These are phyloP conservation scores for Heliconius hortense DNA, from an alignment of 2,888 invertebrate genomes.

Conservation along the genomic window DNA sequence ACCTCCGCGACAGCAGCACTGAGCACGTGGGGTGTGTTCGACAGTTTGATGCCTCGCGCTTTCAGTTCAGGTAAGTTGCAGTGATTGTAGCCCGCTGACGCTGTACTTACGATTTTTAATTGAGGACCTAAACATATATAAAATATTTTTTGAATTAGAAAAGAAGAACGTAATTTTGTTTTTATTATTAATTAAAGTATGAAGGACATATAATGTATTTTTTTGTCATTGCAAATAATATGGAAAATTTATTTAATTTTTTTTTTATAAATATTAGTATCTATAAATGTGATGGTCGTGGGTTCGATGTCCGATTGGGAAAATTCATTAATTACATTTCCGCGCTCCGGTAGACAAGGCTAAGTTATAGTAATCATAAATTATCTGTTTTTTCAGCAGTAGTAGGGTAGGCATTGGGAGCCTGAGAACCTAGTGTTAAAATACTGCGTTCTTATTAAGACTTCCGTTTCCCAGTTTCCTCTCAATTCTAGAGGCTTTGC, in stretches of 20 bases:
- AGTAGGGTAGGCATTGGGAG: too few relatives aligned
- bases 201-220: neutral
- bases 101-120: slow-evolving; percentile 89
- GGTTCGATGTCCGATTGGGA: too few relatives aligned
- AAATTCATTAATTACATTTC: too few relatives aligned
- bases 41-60: slow-evolving; percentile 87
- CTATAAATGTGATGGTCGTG: too few relatives aligned
- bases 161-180: neutral
- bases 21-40: slow-evolving; percentile 91
- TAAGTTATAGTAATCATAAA: too few relatives aligned
- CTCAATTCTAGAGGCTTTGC: too few relatives aligned
- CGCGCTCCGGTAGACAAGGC: too few relatives aligned
- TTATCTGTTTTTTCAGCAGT: too few relatives aligned
- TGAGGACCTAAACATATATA: slow-evolving; percentile 79
- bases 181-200: neutral
- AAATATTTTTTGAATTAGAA: neutral
- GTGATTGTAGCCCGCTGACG: slow-evolving; percentile 94
- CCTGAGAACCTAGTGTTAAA: too few relatives aligned
- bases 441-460: too few relatives aligned
- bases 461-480: too few relatives aligned
- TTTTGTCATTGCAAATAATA: neutral
- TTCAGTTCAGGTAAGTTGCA: slow-evolving; percentile 89
- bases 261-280: too few relatives aligned
- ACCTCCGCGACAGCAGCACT: slow-evolving; percentile 91
- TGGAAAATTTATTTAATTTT: neutral